A percentile compares a stretch with the other conserved stretches of the same genome.
Conservation (phyloP, 2,113 vertebrate species). For the Panthera tigris region DNA sequence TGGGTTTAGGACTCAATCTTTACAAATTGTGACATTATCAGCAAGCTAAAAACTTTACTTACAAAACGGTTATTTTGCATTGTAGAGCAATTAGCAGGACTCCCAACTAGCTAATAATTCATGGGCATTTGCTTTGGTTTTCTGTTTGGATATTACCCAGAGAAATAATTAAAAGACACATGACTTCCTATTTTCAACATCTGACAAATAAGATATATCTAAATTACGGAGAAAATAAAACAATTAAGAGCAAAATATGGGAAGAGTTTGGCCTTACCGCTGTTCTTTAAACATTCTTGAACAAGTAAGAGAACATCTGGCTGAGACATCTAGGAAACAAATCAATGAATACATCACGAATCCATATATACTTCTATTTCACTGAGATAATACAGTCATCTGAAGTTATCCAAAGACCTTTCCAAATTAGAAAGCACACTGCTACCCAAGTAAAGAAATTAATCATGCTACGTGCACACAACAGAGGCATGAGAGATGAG, state of each 20-base stretch:
- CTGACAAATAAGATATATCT: slow-evolving; percentile 38
- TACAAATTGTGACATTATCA: background rate
- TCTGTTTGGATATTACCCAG: slow-evolving; percentile 24
- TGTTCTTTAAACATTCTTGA: slow-evolving; percentile 91
- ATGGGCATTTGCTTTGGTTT: background rate
- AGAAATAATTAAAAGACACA: slow-evolving; percentile 37
- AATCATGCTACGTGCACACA: background rate
- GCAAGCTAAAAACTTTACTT: slow-evolving; percentile 32
- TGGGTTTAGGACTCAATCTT: background rate
- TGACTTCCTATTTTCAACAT: slow-evolving; percentile 26
- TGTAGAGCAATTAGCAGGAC: background rate
- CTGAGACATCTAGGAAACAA: slow-evolving; percentile 93
- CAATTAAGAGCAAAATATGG: slow-evolving; percentile 17
- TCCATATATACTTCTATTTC: slow-evolving; percentile 41
- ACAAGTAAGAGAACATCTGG: slow-evolving; percentile 95
- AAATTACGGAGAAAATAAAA: slow-evolving; percentile 61
- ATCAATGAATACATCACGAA: slow-evolving; percentile 74
- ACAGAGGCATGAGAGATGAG: background rate
- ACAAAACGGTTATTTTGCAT: background rate
- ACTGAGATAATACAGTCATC: slow-evolving; percentile 12
- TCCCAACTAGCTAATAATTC: slow-evolving; percentile 11
- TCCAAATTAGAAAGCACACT: slow-evolving; percentile 47
- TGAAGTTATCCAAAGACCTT: slow-evolving; percentile 18
- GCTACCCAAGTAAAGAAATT: background rate
- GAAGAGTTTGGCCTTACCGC: slow-evolving; percentile 88